phyloP scores from a whole-genome alignment of 2,797 vertebrate genomes.

The Microctenopoma lineatum region DNA sequence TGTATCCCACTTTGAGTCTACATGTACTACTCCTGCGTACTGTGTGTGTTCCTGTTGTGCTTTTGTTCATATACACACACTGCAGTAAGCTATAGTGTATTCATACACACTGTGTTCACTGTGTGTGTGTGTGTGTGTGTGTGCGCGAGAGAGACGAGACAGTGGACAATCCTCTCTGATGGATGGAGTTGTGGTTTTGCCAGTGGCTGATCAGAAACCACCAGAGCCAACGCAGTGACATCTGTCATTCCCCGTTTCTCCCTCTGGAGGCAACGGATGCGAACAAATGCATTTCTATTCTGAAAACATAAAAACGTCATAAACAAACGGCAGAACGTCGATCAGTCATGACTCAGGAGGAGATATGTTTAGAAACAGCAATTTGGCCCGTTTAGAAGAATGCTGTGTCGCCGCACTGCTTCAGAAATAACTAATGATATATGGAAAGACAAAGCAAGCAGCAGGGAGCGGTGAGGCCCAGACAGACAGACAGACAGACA shows the following conservation, averaged over 20 bases:
- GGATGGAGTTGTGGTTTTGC: constrained; percentile 48
- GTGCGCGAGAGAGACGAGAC: constrained; percentile 12
- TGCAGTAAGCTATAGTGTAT: no score
- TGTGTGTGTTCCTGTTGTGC: constrained; percentile 1
- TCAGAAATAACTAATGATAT: constrained; percentile 12
- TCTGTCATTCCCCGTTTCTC: constrained; percentile 40
- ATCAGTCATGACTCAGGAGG: constrained; percentile 30
- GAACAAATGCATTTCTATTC: constrained; percentile 37
- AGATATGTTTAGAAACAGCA: constrained; percentile 17
- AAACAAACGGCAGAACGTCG: constrained; percentile 18
- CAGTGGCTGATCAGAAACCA: constrained; percentile 64
- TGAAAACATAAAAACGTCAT: constrained; percentile 17
- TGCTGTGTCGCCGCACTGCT: not conserved
- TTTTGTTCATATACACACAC: not conserved
- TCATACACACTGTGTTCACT: not conserved
- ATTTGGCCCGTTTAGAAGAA: constrained; percentile 4
- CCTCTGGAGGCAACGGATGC: constrained; percentile 37
- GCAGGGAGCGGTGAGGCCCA: constrained; percentile 9
- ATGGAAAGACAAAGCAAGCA: constrained; percentile 8
- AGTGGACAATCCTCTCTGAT: constrained; percentile 49
- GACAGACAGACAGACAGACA: no score
- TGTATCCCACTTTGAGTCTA: not conserved
- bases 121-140: constrained; percentile 22
- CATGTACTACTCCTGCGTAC: no score
- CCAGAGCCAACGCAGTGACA: constrained; percentile 48